These are phyloP conservation scores for Eupsilia transversa DNA, from an alignment of 2,888 invertebrate genomes.

Conservation along the genomic window DNA sequence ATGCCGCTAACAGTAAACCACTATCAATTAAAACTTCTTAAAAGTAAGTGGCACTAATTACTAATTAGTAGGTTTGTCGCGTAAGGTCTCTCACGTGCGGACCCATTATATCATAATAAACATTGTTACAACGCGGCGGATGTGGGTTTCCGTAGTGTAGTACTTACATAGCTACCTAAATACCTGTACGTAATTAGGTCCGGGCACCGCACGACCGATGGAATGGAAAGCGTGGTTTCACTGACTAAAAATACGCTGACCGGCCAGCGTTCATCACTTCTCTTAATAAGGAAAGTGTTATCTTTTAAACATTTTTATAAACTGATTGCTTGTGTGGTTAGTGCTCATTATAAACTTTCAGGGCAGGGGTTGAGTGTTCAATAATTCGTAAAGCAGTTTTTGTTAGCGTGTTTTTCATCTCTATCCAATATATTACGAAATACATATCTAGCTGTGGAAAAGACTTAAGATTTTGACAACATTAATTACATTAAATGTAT, in stretches of 20 bases:
- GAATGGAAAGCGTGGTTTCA: conserved; percentile 58
- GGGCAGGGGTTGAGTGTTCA: neutral
- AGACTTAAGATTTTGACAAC: neutral
- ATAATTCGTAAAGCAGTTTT: neutral
- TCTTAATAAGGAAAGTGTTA: conserved; percentile 18
- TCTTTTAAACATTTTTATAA: conserved; percentile 11
- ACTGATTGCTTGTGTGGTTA: neutral
- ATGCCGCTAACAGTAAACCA: conserved; percentile 17
- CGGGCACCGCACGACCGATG: conserved; percentile 41
- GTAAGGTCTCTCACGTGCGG: conserved; percentile 51
- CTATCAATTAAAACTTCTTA: conserved; percentile 29
- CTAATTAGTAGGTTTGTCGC: conserved; percentile 50
- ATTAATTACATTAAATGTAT: neutral
- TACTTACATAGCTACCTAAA: conserved; percentile 63
- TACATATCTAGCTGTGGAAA: neutral
- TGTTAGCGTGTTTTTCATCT: neutral
- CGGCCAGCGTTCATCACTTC: conserved; percentile 16
- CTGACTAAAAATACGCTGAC: conserved; percentile 28
- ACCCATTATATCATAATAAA: conserved; percentile 64
- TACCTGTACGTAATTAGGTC: conserved; percentile 66
- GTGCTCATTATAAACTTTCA: neutral
- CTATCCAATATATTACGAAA: neutral
- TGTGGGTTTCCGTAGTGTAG: conserved; percentile 63
- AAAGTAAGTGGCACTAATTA: conserved; percentile 49
- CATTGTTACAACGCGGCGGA: conserved; percentile 62